These are phyloP conservation scores for Hemistola chrysoprasaria DNA, from an alignment of 2,888 invertebrate genomes.

Conservation along the genomic window DNA sequence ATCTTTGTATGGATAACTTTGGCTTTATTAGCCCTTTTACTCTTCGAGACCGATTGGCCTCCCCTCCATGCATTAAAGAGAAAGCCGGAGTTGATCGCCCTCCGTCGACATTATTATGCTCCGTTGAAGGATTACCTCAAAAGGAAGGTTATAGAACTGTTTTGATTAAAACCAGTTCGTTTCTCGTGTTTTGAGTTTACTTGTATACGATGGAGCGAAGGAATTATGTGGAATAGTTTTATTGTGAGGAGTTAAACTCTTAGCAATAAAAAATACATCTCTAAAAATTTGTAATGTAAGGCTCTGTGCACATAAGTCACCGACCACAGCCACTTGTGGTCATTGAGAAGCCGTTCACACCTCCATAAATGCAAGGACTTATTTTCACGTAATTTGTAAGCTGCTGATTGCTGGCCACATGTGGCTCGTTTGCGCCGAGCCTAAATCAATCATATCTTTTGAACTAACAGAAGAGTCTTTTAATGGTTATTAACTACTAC, in stretches of 20 bases:
- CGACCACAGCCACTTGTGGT: no score
- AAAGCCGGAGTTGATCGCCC: constrained; percentile 88
- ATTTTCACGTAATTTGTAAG: no score
- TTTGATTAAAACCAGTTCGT: constrained; percentile 66
- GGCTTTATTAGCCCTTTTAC: constrained; percentile 85
- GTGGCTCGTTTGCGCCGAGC: no score
- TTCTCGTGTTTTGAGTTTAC: neutral
- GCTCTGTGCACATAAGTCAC: no score
- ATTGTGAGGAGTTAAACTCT: constrained; percentile 16
- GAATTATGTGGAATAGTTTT: constrained; percentile 2
- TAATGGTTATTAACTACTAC: no score
- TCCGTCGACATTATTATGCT: constrained; percentile 91
- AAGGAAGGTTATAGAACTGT: constrained; percentile 83
- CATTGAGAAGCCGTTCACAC: no score
- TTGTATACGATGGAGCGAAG: neutral
- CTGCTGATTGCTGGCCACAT: no score
- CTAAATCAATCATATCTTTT: no score
- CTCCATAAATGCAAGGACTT: no score
- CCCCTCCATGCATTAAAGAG: constrained; percentile 86
- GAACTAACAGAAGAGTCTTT: no score
- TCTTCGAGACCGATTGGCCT: constrained; percentile 91
- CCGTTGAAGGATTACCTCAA: constrained; percentile 90
- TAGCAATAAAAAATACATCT: no score
- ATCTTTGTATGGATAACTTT: constrained; percentile 87
- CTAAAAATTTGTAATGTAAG: no score